These are phyloP conservation scores for Agelastica alni DNA, from an alignment of 2,888 invertebrate species.

Conservation along the genomic window DNA sequence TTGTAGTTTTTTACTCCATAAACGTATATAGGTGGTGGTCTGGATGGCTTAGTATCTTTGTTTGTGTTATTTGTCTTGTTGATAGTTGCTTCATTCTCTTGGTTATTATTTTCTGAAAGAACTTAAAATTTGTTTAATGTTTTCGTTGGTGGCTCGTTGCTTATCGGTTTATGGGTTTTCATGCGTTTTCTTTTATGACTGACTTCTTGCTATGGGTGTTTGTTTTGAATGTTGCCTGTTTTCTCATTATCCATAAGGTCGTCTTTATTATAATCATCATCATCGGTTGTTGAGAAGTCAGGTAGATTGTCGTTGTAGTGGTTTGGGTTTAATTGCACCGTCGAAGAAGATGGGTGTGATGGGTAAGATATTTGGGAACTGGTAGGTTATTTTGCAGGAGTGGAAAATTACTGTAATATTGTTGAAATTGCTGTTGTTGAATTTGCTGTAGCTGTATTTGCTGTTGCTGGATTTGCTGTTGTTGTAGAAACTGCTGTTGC, in stretches of 20 bases:
- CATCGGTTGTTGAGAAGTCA: neutral
- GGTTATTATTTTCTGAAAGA: neutral
- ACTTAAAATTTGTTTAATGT: neutral
- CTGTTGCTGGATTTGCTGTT: neutral
- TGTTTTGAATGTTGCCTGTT: neutral
- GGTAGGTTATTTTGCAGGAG: neutral
- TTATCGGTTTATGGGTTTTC: neutral
- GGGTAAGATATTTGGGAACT: no score
- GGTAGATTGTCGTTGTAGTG: neutral
- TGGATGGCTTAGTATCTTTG: neutral
- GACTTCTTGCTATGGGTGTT: neutral
- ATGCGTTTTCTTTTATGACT: neutral
- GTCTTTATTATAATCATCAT: neutral
- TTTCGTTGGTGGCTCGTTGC: neutral
- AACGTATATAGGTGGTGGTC: neutral
- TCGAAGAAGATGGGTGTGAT: neutral
- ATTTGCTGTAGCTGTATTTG: neutral
- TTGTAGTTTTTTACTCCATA: constrained; percentile 2
- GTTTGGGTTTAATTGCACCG: neutral
- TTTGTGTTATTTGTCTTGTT: neutral
- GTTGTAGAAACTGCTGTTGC: neutral
- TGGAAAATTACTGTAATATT: neutral
- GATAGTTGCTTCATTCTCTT: neutral
- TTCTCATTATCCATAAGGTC: neutral
- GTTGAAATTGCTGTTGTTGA: neutral